phyloP scores from a whole-genome alignment of 2,113 vertebrate species.

The Atlantisia rogersi region DNA sequence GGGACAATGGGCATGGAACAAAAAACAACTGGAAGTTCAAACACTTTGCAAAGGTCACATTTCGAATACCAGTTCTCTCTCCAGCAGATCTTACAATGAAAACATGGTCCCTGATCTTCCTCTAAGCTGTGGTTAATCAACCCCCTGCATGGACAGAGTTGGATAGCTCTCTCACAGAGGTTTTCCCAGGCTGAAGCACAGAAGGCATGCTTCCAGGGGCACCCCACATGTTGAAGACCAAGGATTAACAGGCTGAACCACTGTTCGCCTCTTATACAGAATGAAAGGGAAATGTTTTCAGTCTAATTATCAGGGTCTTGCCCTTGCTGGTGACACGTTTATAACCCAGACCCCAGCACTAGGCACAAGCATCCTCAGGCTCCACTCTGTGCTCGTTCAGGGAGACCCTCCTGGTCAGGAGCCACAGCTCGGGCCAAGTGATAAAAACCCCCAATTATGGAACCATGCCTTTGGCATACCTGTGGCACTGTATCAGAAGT shows the following conservation, averaged over 20 bases:
- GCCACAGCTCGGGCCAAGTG: neutral
- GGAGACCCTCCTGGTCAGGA: neutral
- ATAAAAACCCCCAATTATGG: neutral
- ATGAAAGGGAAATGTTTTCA: neutral
- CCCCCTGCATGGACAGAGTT: neutral
- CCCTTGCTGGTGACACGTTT: neutral
- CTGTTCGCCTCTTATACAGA: neutral
- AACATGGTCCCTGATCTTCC: neutral
- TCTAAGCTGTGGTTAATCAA: neutral
- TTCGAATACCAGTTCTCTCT: neutral
- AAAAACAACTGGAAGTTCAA: neutral
- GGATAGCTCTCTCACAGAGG: neutral
- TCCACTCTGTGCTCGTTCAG: neutral
- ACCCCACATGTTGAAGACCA: neutral
- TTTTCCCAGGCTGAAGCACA: neutral
- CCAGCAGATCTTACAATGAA: neutral
- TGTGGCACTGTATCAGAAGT: neutral
- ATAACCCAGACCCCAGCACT: neutral
- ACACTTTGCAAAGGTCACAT: neutral
- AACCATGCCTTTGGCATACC: neutral
- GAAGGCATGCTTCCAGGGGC: neutral
- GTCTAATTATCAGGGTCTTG: neutral
- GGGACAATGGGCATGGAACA: neutral
- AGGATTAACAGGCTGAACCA: neutral
- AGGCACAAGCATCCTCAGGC: neutral